phyloP scores from a whole-genome alignment of 2,113 vertebrate species.

The Labeo catla region DNA sequence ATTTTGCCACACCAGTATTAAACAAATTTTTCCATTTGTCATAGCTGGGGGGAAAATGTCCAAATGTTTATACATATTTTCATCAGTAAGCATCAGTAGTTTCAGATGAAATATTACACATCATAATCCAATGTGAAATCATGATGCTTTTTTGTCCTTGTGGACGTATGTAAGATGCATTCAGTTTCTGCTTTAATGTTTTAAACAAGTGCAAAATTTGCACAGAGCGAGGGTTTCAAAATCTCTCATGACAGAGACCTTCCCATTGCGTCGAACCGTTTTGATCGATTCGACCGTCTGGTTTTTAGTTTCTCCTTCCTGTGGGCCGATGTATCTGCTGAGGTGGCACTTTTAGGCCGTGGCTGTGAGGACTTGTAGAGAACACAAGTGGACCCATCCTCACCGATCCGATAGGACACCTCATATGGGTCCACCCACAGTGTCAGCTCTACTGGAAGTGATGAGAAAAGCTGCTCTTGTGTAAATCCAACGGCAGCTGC shows the following conservation, averaged over 20 bases:
- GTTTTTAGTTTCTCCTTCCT: slow-evolving; percentile 34
- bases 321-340: slow-evolving; percentile 29
- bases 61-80: neutral
- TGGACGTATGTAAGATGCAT: neutral
- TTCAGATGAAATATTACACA: neutral
- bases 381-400: slow-evolving; percentile 85
- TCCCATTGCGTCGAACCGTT: neutral
- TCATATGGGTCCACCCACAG: slow-evolving; percentile 84
- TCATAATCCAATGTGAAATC: neutral
- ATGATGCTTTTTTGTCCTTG: neutral
- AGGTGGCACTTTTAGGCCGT: neutral
- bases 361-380: slow-evolving; percentile 72
- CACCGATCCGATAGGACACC: slow-evolving; percentile 85
- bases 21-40: neutral
- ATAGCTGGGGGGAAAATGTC: neutral
- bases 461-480: slow-evolving; percentile 72
- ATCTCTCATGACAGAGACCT: neutral
- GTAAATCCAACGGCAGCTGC: slow-evolving; percentile 78
- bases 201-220: slow-evolving; percentile 20
- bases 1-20: no score
- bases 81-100: neutral
- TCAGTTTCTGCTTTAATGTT: slow-evolving; percentile 38
- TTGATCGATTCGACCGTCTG: slow-evolving; percentile 7
- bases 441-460: slow-evolving; percentile 83
- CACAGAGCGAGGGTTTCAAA: neutral